Percentiles rank a stretch among this genome's conserved stretches.
Evolutionary conservation across 2,797 vertebrate species (phyloP).

Genomic region (Sciaenops ocellatus): DNA sequence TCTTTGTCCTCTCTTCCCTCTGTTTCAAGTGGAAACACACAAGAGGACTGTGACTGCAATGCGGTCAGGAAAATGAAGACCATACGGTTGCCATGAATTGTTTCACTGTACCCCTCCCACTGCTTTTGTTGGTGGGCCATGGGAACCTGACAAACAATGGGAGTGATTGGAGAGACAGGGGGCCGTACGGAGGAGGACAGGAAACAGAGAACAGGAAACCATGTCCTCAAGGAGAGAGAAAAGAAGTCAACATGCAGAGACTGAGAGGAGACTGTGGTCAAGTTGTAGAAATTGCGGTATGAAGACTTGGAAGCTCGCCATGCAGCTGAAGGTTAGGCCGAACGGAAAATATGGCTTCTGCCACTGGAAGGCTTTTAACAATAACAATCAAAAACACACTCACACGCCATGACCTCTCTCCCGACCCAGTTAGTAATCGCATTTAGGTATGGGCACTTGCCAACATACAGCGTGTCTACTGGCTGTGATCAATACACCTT

Average conservation of each 20-base stretch:
- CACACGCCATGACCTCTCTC: constrained; percentile 35
- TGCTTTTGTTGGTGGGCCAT: constrained; percentile 73
- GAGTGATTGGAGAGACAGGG: constrained; percentile 60
- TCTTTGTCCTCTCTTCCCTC: constrained; percentile 21
- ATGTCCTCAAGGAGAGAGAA: constrained; percentile 73
- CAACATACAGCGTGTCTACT: constrained; percentile 42
- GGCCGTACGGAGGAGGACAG: constrained; percentile 65
- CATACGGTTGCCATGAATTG: constrained; percentile 76
- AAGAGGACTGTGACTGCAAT: constrained; percentile 54
- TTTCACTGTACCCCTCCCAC: constrained; percentile 75
- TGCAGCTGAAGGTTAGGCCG: constrained; percentile 61
- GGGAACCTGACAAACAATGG: constrained; percentile 80
- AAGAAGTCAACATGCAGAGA: constrained; percentile 61
- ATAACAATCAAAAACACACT: constrained; percentile 40
- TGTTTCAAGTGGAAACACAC: constrained; percentile 61
- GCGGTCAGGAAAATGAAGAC: constrained; percentile 76
- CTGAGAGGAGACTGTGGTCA: constrained; percentile 72
- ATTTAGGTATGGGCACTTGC: constrained; percentile 53
- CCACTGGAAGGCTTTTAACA: constrained; percentile 52
- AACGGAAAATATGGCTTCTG: constrained; percentile 45
- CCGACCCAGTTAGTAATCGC: constrained; percentile 46
- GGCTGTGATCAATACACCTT: constrained; percentile 61
- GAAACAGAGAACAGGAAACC: constrained; percentile 78
- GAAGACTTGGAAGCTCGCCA: constrained; percentile 66
- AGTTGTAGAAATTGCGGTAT: constrained; percentile 64